These are phyloP conservation scores for Thryonomys swinderianus DNA, from an alignment of 2,113 vertebrate species.

Conservation along the genomic window DNA sequence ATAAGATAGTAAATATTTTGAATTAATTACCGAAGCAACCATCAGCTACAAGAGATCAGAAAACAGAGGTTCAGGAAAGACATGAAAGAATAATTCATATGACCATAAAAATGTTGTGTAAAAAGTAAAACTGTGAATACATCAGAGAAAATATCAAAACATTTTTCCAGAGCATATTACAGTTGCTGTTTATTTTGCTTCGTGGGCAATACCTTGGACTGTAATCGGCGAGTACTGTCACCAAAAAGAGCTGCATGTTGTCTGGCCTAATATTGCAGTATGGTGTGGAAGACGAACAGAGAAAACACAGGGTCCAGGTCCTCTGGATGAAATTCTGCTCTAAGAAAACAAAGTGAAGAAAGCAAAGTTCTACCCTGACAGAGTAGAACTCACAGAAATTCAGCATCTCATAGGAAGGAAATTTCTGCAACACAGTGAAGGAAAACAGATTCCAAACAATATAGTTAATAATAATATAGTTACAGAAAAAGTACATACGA, in stretches of 20 bases:
- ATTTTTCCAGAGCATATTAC: too few relatives aligned
- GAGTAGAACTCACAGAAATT: not conserved
- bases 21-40: too few relatives aligned
- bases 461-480: not conserved
- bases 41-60: too few relatives aligned
- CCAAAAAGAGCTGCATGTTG: not conserved
- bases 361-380: too few relatives aligned
- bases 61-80: too few relatives aligned
- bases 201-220: not conserved
- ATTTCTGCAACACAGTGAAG: not conserved
- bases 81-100: too few relatives aligned
- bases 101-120: too few relatives aligned
- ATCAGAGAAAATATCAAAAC: too few relatives aligned
- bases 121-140: too few relatives aligned
- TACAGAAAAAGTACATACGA: not conserved
- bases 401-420: not conserved
- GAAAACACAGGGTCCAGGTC: not conserved
- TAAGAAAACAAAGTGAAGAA: not conserved
- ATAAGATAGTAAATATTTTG: too few relatives aligned
- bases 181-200: too few relatives aligned
- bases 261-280: accelerated
- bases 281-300: not conserved
- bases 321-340: not conserved
- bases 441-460: not conserved
- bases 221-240: not conserved